Evolutionary conservation across 2,113 vertebrate species (phyloP).

Genomic region (Salvelinus alpinus): DNA sequence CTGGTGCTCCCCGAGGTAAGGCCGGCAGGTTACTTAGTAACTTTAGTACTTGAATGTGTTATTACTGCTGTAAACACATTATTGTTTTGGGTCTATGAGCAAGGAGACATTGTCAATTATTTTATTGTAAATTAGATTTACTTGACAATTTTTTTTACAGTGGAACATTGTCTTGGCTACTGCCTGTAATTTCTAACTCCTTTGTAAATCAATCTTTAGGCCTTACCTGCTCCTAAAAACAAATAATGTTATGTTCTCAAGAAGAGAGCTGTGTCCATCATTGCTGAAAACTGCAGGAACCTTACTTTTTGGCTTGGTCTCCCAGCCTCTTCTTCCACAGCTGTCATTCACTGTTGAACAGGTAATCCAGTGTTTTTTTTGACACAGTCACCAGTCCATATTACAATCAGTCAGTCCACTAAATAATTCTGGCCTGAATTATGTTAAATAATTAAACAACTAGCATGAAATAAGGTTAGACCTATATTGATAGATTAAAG

Average conservation of each 20-base stretch:
- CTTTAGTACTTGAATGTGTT: background rate
- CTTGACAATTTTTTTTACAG: background rate
- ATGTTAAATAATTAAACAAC: background rate
- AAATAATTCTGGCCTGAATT: background rate
- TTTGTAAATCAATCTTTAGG: slow-evolving; percentile 41
- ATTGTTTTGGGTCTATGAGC: background rate
- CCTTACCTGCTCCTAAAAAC: slow-evolving; percentile 21
- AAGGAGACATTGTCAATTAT: too few relatives aligned
- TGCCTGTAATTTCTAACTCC: background rate
- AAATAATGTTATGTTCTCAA: slow-evolving; percentile 66
- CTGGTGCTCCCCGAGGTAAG: slow-evolving; percentile 68
- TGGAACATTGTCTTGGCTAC: background rate
- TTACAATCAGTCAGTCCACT: background rate
- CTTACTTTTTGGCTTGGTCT: slow-evolving; percentile 61
- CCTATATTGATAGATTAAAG: background rate
- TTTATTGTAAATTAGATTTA: background rate
- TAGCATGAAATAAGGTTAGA: too few relatives aligned
- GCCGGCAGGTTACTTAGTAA: background rate
- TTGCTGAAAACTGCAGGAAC: slow-evolving; percentile 58
- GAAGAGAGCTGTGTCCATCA: slow-evolving; percentile 51
- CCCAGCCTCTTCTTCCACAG: slow-evolving; percentile 52
- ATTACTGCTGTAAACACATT: background rate
- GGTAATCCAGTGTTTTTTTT: slow-evolving; percentile 42
- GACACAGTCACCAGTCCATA: background rate
- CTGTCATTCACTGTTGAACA: slow-evolving; percentile 59